These are phyloP conservation scores for Scortum barcoo DNA, from an alignment of 2,113 vertebrate genomes.

Conservation along the genomic window DNA sequence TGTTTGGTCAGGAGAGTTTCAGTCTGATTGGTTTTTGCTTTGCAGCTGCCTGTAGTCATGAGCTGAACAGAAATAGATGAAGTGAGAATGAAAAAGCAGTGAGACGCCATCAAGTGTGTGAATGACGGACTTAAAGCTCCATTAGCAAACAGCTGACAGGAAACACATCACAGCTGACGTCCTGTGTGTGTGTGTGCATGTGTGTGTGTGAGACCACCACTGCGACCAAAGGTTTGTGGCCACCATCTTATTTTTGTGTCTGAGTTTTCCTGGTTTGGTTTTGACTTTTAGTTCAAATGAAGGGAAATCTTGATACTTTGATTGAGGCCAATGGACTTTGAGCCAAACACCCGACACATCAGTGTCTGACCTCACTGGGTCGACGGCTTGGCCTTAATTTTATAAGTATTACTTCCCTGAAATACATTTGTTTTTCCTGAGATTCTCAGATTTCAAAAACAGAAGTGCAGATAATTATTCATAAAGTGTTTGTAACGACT, in stretches of 20 bases:
- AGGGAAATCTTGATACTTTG: neutral
- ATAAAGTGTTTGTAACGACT: no score
- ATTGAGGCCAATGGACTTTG: no score
- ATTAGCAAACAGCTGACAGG: constrained; percentile 39
- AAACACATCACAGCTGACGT: constrained; percentile 41
- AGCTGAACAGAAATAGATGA: constrained; percentile 42
- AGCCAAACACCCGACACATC: no score
- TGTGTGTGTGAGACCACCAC: neutral
- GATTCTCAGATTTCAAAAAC: no score
- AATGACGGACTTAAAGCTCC: constrained; percentile 24
- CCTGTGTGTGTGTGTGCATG: neutral
- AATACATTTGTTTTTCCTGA: no score
- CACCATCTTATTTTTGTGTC: neutral
- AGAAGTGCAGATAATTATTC: no score
- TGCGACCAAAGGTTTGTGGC: neutral
- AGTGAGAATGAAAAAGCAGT: neutral
- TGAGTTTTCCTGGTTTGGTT: neutral
- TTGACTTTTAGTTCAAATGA: neutral
- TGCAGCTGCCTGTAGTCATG: constrained; percentile 22
- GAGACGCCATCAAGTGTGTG: constrained; percentile 16
- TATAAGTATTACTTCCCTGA: no score
- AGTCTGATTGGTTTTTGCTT: constrained; percentile 4
- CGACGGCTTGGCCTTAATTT: no score
- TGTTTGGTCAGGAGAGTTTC: neutral
- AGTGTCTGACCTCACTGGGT: no score